Percentiles rank a stretch among this genome's conserved stretches.
These are phyloP conservation scores for Cepaea hortensis DNA, from an alignment of 2,888 invertebrate genomes.

Conservation along the genomic window DNA sequence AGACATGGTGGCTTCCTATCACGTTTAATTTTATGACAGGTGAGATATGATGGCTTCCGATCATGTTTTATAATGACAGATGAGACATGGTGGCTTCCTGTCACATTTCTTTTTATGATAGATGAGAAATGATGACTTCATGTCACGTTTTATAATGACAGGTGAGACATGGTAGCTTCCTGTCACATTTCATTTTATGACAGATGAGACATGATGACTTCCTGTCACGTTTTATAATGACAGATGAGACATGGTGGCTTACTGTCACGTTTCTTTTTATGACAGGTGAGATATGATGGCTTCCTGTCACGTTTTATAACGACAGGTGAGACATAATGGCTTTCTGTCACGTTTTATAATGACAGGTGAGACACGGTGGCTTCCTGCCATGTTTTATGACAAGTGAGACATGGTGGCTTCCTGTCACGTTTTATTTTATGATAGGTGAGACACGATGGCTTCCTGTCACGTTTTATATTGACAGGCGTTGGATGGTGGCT, in stretches of 20 bases:
- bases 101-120: not conserved
- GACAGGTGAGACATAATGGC: constrained; percentile 58
- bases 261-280: not conserved
- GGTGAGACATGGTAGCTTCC: constrained; percentile 56
- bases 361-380: not conserved
- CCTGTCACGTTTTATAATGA: constrained; percentile 53
- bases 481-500: not conserved
- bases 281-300: not conserved
- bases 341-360: not conserved
- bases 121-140: too few relatives aligned
- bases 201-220: not conserved
- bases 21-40: not conserved
- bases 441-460: constrained; percentile 59
- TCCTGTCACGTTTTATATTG: not conserved
- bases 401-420: constrained; percentile 56
- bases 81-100: constrained; percentile 41
- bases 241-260: constrained; percentile 57
- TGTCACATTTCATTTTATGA: not conserved
- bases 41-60: not conserved
- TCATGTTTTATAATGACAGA: constrained; percentile 60
- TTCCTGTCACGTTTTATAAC: constrained; percentile 49
- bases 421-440: constrained; percentile 50
- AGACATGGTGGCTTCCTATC: not conserved
- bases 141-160: constrained; percentile 55
- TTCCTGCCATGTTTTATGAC: constrained; percentile 50